These are phyloP conservation scores for Lamellibrachia luymesi DNA, from an alignment of 1,140 invertebrate genomes.

Conservation along the genomic window DNA sequence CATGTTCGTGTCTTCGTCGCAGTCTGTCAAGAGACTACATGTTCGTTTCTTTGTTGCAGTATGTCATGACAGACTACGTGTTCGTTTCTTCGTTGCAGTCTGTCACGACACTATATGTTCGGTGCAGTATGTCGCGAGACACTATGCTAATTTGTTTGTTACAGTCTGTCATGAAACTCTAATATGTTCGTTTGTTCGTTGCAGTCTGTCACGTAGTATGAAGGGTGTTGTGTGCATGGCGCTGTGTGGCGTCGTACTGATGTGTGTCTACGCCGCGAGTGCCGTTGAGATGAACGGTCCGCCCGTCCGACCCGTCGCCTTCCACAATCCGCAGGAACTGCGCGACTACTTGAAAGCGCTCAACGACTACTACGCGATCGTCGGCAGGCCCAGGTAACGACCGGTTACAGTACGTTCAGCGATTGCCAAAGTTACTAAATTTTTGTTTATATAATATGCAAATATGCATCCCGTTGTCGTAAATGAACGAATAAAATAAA, in stretches of 20 bases:
- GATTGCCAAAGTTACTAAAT: no score
- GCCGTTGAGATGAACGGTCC: constrained; percentile 42
- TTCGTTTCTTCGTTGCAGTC: background rate
- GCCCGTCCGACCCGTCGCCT: constrained; percentile 59
- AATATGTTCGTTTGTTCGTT: background rate
- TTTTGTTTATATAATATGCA: no score
- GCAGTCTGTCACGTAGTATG: background rate
- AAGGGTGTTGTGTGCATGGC: background rate
- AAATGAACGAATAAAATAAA: no score
- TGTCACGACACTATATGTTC: background rate
- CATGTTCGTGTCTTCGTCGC: background rate
- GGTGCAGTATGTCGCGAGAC: background rate
- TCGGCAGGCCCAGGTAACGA: constrained; percentile 61
- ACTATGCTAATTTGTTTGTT: background rate
- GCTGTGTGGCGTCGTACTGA: constrained; percentile 25
- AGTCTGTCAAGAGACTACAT: background rate
- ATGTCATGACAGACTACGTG: background rate
- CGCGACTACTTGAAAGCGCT: constrained; percentile 60
- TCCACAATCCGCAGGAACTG: constrained; percentile 60
- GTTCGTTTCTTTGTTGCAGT: background rate
- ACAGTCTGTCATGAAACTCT: no score
- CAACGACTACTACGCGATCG: constrained; percentile 62
- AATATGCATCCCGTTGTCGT: no score
- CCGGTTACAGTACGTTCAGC: background rate
- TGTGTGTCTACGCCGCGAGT: constrained; percentile 31